Base-by-base conservation (phyloP, 2,888 invertebrate species). In the Amiota mariae region DNA sequence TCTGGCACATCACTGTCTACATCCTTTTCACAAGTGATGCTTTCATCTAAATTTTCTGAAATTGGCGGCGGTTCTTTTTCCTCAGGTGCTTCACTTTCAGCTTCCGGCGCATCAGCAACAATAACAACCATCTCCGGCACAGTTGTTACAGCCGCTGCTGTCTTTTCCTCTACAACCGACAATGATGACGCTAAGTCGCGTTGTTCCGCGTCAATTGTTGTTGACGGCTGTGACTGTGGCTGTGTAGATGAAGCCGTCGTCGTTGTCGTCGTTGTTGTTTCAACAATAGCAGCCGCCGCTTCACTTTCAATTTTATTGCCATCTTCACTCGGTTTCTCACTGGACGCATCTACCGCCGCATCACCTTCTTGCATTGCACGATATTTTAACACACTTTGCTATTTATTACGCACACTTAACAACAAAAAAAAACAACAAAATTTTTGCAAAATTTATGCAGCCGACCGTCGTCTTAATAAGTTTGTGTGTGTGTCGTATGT, bases 1-100 rank as follows among this genome's bases (percentile, higher is more conserved):
- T 92, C 92, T 73, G 90, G 90, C 72, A 90, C 91, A 85, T 92
- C 92, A 77, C 91, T 91, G 81, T 92, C 91, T 72, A 84, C 91
- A 80, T 91, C 91, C 86, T 91, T 91, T 87, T 91, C 91, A 54
- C 82, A 85, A 59, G 80, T 24, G n/a, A 54, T 51, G 13, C 67
- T 67, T 2, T 72, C 72, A 57, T 67, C 67, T 48, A 67, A 63
- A 70, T 56, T 46, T 13, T 56, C 56, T 56, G 68, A 47, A n/a
- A 77, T 75, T 48, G 83, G 73, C 6, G 82, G 73, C 8, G 73
- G 73, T 47, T 51, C 61, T 73, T 63, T 78, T 73, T 75, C 78
- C 3, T 56, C 54, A 18, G 72, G 72, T 24, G 61, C 56, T n/a
- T 79, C 77, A 36, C 6, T 36, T 36, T 79, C 77, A 13, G 70